A percentile compares a stretch with the other conserved stretches of the same genome.
Conservation (phyloP, 2,113 vertebrate species). For the Atherinomorus stipes region DNA sequence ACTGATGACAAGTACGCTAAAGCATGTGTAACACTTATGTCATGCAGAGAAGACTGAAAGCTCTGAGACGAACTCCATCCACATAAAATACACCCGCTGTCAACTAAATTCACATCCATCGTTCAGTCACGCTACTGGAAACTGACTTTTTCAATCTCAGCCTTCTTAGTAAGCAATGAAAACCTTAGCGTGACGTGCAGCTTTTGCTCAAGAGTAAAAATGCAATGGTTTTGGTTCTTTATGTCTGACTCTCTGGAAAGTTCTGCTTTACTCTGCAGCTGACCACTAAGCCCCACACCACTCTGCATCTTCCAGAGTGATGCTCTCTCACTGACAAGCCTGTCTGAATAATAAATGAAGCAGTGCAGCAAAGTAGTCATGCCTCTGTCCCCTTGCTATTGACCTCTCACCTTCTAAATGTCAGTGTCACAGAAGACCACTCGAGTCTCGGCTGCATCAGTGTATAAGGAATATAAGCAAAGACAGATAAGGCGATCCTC, state of each 20-base stretch:
- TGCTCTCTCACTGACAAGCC: constrained; percentile 64
- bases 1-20: constrained; percentile 14
- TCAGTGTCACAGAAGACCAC: constrained; percentile 23
- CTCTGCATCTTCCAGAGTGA: constrained; percentile 58
- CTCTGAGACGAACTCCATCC: constrained; percentile 9
- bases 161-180: constrained; percentile 19
- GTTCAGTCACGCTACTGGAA: constrained; percentile 44
- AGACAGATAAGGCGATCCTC: constrained; percentile 33
- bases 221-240: constrained; percentile 19
- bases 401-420: constrained; percentile 72
- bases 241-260: constrained; percentile 53
- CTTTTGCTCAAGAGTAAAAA: constrained; percentile 20
- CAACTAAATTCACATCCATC: constrained; percentile 36
- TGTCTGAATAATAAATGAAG: constrained; percentile 78
- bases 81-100: constrained; percentile 33
- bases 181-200: constrained; percentile 13
- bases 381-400: constrained; percentile 35
- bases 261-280: constrained; percentile 31
- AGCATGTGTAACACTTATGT: constrained; percentile 25
- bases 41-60: constrained; percentile 10
- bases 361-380: constrained; percentile 46
- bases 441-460: neutral
- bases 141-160: constrained; percentile 54
- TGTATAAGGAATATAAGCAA: constrained; percentile 6
- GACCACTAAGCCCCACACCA: constrained; percentile 51